Evolutionary conservation across 1,140 invertebrate genomes (phyloP).

Genomic region (Leptopilina boulardi): DNA sequence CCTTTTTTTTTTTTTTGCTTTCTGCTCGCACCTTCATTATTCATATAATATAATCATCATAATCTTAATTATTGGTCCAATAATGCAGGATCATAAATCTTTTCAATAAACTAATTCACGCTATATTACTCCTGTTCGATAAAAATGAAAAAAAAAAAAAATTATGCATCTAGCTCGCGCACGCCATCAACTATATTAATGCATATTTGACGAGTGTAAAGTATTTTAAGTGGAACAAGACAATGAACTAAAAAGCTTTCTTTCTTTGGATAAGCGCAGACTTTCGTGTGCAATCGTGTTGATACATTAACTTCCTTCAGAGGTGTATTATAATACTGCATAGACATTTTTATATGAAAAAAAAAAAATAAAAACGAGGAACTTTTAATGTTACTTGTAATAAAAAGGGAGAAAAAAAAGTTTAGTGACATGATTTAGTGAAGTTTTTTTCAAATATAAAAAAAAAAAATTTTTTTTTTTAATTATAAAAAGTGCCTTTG

Average conservation of each 20-base stretch:
- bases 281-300: constrained; percentile 6
- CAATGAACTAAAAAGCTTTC: constrained; percentile 54
- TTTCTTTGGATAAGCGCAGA: constrained; percentile 1
- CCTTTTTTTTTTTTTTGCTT: neutral
- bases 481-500: no score
- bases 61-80: constrained; percentile 23
- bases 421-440: no score
- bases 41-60: neutral
- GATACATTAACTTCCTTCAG: neutral
- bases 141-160: constrained; percentile 3
- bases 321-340: neutral
- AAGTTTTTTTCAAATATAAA: no score
- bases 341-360: neutral
- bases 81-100: constrained; percentile 13
- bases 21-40: neutral
- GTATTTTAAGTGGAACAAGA: constrained; percentile 61
- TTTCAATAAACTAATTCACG: constrained; percentile 36
- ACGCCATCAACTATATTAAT: constrained; percentile 42
- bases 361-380: neutral
- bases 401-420: no score
- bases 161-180: constrained; percentile 54
- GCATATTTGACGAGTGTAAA: constrained; percentile 52
- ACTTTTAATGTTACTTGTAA: no score
- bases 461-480: no score
- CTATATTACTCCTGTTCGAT: constrained; percentile 30